Evolutionary conservation across 2,888 invertebrate species (phyloP), one percentile per base, ranked within the genome.

Genomic region (Sarcophaga rosellei): DNA sequence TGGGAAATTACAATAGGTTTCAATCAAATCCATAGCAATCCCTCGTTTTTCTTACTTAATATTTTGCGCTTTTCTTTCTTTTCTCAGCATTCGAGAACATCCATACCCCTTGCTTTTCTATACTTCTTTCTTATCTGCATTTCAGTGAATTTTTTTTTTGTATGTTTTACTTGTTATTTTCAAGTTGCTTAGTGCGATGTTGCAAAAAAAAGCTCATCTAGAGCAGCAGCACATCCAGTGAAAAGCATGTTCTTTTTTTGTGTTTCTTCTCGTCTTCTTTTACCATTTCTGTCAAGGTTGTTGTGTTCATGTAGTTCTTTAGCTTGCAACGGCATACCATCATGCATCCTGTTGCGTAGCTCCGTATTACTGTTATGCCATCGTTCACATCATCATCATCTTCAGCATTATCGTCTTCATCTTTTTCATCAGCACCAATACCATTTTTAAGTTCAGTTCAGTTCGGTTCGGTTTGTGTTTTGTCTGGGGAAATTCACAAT

Each of bases 1-100:
- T 91, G 91, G 91, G 92, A 91, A 91, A 92, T 92, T 92, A 91
- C 92, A 92, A 91, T 91, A 90, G 90, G 90, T 91, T 91, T 91
- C 91, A 92, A 91, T 91, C 92, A 92, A 91, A 91, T 88, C 89
- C 90, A 90, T 89, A 90, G 77, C 83, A 86, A 85, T 87, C 80
- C 70, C 83, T 84, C 79, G 84, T 87, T 87, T 87, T 85, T 73
- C 75, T 81, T 87, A 80, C 79, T 87, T 81, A 85, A 81, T 82
- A 84, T 85, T 87, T 84, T 87, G 79, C 81, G 70, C 81, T 79
- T 88, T 85, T 86, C 76, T 88, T 85, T 86, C 76, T 53, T 53
- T 53, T 53, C 53, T 53, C 17, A 53, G 4, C 53, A 53, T 53
- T 53, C 53, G 12, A 12, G 12, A 53, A 53, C 53, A 53, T 35